Evolutionary conservation across 2,888 invertebrate species (phyloP).

Genomic region (Thymelicus acteon): DNA sequence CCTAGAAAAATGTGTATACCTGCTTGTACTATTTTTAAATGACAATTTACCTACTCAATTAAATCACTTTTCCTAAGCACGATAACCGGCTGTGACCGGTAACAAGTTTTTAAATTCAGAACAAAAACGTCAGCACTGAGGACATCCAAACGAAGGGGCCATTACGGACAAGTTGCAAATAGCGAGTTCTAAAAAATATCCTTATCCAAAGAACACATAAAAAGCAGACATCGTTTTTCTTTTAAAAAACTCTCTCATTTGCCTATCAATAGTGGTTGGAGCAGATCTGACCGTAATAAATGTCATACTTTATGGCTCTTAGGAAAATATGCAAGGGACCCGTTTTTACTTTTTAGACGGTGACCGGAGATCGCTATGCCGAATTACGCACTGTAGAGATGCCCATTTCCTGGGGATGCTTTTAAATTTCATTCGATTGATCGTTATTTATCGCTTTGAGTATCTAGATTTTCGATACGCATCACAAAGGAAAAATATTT

Average conservation of each 20-base stretch:
- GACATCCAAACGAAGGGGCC: slow-evolving; percentile 58
- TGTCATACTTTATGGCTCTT: slow-evolving; percentile 84
- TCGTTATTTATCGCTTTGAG: not conserved
- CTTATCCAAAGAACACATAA: slow-evolving; percentile 82
- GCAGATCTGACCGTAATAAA: slow-evolving; percentile 85
- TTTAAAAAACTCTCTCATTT: slow-evolving; percentile 85
- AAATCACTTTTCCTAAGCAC: not conserved
- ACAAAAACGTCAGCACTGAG: slow-evolving; percentile 19
- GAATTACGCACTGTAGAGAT: slow-evolving; percentile 70
- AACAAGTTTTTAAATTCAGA: not conserved
- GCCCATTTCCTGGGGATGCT: slow-evolving; percentile 76
- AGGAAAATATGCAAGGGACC: slow-evolving; percentile 84
- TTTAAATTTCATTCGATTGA: slow-evolving; percentile 53
- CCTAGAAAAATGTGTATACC: too few species aligned
- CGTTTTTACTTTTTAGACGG: slow-evolving; percentile 81
- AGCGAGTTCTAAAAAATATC: slow-evolving; percentile 73
- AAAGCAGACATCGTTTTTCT: slow-evolving; percentile 85
- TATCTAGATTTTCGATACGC: not conserved
- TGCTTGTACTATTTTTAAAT: too few species aligned
- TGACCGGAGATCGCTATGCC: slow-evolving; percentile 79
- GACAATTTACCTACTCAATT: too few species aligned
- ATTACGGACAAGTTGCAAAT: slow-evolving; percentile 68
- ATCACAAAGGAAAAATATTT: too few species aligned
- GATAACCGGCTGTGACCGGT: not conserved
- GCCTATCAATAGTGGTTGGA: slow-evolving; percentile 85